Percentiles rank a stretch among this genome's conserved stretches.
phyloP scores from a whole-genome alignment of 1,140 invertebrate genomes.

The Lepidurus arcticus region DNA sequence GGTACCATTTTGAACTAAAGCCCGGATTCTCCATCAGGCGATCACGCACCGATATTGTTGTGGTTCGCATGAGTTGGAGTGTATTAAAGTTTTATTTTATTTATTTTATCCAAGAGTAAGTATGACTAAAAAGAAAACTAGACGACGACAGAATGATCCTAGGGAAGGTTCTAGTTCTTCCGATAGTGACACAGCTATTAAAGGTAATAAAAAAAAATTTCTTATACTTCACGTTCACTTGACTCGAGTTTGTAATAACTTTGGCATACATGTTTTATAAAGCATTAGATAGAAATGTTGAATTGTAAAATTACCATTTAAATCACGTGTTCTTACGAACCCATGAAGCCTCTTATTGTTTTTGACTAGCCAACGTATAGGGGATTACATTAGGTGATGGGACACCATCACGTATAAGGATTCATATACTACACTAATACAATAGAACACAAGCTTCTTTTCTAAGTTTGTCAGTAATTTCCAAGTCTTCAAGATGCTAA shows the following conservation, averaged over 20 bases:
- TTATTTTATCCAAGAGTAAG: neutral
- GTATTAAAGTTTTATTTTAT: no score
- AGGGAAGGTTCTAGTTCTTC: neutral
- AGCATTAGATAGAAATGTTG: neutral
- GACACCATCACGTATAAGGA: conserved; percentile 4
- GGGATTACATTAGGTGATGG: neutral
- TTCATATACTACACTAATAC: neutral
- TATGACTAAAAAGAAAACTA: conserved; percentile 27
- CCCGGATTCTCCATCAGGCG: no score
- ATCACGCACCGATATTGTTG: no score
- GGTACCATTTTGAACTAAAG: no score
- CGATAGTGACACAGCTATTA: neutral
- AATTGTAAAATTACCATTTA: neutral
- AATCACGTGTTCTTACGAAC: neutral
- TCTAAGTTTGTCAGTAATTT: neutral
- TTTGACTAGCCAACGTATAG: neutral
- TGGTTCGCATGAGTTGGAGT: no score
- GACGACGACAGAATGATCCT: conserved; percentile 24
- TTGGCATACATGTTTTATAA: neutral
- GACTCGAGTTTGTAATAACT: neutral
- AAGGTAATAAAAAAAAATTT: neutral
- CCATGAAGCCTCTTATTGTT: conserved; percentile 13
- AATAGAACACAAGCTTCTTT: neutral
- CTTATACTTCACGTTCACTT: neutral
- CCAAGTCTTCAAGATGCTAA: neutral